Evolutionary conservation across 92 coral and sea anemone genomes (phyloP).

Genomic region (Porites evermanni): DNA sequence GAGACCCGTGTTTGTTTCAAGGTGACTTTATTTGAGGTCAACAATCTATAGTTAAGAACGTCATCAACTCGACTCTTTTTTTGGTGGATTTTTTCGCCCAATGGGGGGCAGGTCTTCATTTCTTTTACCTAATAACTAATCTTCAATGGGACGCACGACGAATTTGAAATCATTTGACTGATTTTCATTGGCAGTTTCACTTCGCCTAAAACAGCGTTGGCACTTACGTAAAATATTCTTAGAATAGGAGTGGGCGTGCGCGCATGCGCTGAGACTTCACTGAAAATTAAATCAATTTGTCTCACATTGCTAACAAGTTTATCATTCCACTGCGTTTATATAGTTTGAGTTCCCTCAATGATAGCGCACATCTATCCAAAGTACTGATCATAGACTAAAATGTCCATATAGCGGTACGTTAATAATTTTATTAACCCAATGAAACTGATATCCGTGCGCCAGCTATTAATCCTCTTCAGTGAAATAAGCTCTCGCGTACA

Average conservation of each 20-base stretch:
- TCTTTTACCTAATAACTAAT: slow-evolving; percentile 17
- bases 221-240: slow-evolving; percentile 17
- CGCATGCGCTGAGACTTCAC: slow-evolving; percentile 18
- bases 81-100: slow-evolving; percentile 1
- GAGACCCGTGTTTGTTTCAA: background rate
- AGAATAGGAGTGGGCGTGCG: slow-evolving; percentile 10
- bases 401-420: background rate
- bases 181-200: slow-evolving; percentile 37
- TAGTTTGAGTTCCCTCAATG: background rate
- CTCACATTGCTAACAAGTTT: slow-evolving; percentile 2
- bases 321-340: background rate
- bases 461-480: slow-evolving; percentile 22
- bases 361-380: background rate
- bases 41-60: slow-evolving; percentile 4
- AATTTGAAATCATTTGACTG: background rate
- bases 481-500: slow-evolving; percentile 7
- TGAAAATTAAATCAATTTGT: slow-evolving; percentile 44
- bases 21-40: slow-evolving; percentile 39
- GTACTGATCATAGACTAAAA: slow-evolving; percentile 5
- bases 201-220: slow-evolving; percentile 5
- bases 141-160: background rate
- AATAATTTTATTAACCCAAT: background rate
- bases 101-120: slow-evolving; percentile 28
- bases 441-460: slow-evolving; percentile 6
- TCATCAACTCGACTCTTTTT: background rate